Evolutionary conservation across 1,140 invertebrate genomes (phyloP).

Genomic region (Caerostris darwini): DNA sequence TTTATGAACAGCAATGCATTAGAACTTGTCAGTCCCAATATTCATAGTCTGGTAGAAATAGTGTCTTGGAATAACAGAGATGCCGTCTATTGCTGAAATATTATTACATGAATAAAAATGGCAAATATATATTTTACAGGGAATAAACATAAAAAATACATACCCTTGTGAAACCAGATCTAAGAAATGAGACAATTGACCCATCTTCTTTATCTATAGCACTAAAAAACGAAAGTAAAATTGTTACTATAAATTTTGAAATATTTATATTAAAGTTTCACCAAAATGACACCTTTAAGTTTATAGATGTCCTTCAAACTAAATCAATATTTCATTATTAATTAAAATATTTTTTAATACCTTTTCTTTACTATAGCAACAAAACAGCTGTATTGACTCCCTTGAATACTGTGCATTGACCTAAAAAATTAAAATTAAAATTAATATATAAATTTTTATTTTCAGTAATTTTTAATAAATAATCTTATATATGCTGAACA

Average conservation of each 20-base stretch:
- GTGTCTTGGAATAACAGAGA: no score
- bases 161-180: slow-evolving; percentile 83
- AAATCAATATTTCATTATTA: no score
- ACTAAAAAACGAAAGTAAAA: slow-evolving; percentile 78
- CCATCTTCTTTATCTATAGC: slow-evolving; percentile 82
- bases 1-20: no score
- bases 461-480: no score
- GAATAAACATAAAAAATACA: slow-evolving; percentile 36
- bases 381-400: slow-evolving; percentile 80
- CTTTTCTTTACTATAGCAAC: slow-evolving; percentile 81
- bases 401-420: slow-evolving; percentile 80
- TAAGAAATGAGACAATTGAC: slow-evolving; percentile 81
- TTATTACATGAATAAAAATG: no score
- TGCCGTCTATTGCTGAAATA: no score
- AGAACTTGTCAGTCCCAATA: no score
- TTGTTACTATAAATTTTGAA: not conserved
- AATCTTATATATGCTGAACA: no score
- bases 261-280: not conserved
- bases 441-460: not conserved
- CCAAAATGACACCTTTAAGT: no score
- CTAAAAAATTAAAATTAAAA: slow-evolving; percentile 77
- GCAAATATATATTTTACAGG: no score
- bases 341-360: slow-evolving; percentile 66
- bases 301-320: no score
- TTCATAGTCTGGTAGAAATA: no score